A percentile compares a stretch with the other conserved stretches of the same genome.
phyloP scores from a whole-genome alignment of 2,113 vertebrate genomes.

The Oophaga pumilio region DNA sequence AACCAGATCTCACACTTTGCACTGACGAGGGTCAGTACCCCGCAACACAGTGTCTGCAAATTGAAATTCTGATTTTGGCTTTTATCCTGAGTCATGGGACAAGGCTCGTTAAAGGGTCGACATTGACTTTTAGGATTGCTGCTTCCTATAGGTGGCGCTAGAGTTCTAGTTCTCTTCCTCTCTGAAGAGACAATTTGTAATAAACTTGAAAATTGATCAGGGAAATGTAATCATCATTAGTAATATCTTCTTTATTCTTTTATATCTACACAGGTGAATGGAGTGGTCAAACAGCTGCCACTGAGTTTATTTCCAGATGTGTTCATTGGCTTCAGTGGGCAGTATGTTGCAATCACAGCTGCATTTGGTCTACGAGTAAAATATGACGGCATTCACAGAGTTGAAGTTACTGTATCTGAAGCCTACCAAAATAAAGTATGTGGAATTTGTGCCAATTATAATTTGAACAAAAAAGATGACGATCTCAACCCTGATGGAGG shows the following conservation, averaged over 20 bases:
- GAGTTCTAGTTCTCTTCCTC: no score
- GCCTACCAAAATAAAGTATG: conserved; percentile 64
- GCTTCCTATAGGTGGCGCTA: no score
- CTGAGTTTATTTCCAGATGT: conserved; percentile 13
- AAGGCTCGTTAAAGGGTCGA: no score
- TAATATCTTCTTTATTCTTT: neutral
- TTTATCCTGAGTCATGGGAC: no score
- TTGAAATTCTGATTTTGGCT: no score
- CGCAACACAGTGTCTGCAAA: no score
- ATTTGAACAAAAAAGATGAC: conserved; percentile 60
- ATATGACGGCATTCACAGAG: conserved; percentile 67
- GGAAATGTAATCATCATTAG: neutral
- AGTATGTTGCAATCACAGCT: conserved; percentile 62
- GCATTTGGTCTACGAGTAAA: conserved; percentile 67
- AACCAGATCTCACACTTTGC: no score
- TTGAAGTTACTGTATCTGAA: conserved; percentile 64
- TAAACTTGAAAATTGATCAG: no score
- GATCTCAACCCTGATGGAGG: conserved; percentile 68
- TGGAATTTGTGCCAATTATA: conserved; percentile 67
- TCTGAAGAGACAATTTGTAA: no score
- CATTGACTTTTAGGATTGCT: no score
- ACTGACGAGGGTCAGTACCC: no score
- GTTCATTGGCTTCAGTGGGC: conserved; percentile 59
- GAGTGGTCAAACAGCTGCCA: conserved; percentile 62
- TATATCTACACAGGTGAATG: conserved; percentile 62